These are phyloP conservation scores for Eublepharis macularius DNA, from an alignment of 2,113 vertebrate species.

Conservation along the genomic window DNA sequence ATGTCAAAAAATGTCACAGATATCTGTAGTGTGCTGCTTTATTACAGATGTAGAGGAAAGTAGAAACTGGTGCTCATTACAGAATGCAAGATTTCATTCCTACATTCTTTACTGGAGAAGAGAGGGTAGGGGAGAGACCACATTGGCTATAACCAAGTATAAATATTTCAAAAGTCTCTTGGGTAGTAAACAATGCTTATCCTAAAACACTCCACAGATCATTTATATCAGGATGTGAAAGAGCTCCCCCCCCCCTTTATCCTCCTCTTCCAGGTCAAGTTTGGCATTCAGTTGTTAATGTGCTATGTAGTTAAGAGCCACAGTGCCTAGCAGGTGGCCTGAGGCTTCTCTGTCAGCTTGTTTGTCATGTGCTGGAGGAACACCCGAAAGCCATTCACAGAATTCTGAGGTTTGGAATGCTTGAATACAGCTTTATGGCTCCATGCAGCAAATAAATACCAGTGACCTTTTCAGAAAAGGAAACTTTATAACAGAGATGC, in stretches of 20 bases:
- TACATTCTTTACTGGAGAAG: constrained; percentile 21
- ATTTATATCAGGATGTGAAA: constrained; percentile 53
- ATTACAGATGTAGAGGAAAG: background rate
- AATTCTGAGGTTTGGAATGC: constrained; percentile 48
- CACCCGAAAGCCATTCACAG: constrained; percentile 52
- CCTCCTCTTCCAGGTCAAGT: constrained; percentile 41
- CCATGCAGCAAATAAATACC: constrained; percentile 52
- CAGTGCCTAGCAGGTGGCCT: constrained; percentile 61
- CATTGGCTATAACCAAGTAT: constrained; percentile 39
- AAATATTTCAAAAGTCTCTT: constrained; percentile 57
- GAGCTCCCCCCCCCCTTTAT: constrained; percentile 39
- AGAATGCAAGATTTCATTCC: constrained; percentile 28
- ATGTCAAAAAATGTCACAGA: background rate
- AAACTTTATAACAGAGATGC: constrained; percentile 7
- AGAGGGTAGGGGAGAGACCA: constrained; percentile 7
- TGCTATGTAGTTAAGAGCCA: constrained; percentile 45
- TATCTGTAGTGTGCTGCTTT: background rate
- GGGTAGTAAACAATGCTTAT: constrained; percentile 47
- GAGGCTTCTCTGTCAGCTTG: constrained; percentile 63
- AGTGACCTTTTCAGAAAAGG: constrained; percentile 47
- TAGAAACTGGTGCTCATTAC: constrained; percentile 13
- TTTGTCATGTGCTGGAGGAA: constrained; percentile 59
- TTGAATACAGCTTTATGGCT: constrained; percentile 44
- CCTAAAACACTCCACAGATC: constrained; percentile 41
- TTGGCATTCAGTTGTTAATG: constrained; percentile 56